Evolutionary conservation across 2,113 vertebrate species (phyloP), one percentile per base, ranked within the genome.

Genomic region (Alosa alosa): DNA sequence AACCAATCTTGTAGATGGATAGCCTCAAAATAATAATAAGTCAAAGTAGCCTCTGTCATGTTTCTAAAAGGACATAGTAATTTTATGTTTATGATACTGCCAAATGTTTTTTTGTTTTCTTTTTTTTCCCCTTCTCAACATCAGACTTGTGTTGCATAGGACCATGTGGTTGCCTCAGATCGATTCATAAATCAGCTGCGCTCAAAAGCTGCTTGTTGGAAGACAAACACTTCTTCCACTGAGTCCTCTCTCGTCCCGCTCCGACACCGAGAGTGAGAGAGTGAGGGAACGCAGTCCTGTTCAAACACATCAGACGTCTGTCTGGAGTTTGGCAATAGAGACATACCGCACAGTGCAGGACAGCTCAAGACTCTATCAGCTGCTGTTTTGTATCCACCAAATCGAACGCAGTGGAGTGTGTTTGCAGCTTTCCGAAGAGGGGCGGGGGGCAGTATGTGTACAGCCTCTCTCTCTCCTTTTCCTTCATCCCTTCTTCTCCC

Each of bases 1-100:
- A 93, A 93, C 89, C 91, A 94, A 94, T 90, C 92, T 86, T 91
- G 85, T 89, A 83, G 92, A 55, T 52, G 57, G 82, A 87, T 86
- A 86, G 88, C 90, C 57, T 86, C 87, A 89, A 84, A 92, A 83
- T 87, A 84, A 93, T 86, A 87, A 89, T 89, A 39, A 49, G 25
- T 90, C 83, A 90, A 90, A 93, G 91, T 91, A 90, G 88, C 88
- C 89, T 92, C 91, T 94, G 93, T 93, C 93, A 89, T 86, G 25
- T 89, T 89, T 92, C 93, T 88, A 94, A 92, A 88, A 91, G 89
- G 93, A 90, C 86, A 85, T 22, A 85, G 88, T 93, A 75, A 52
- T 47, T 75, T 46, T 86, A 44, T 83, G 82, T 86, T 86, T 83
- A 86, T 50, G 57, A 47, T 44, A 25, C 3, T 5, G 55, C 85